Base-by-base conservation (phyloP, 2,113 vertebrate genomes). In the Gobius niger region DNA sequence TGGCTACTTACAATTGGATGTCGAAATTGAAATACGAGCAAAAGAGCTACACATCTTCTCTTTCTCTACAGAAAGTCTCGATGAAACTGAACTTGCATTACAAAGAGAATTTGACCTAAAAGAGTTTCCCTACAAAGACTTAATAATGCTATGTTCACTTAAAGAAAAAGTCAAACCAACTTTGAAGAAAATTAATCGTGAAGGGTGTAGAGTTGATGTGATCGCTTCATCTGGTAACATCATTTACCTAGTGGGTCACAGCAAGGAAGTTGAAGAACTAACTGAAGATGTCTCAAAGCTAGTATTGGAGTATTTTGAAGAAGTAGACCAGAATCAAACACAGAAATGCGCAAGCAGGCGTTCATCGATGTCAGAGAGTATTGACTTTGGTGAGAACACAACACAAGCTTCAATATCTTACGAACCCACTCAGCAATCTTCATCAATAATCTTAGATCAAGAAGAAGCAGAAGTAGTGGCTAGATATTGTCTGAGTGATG, bases 21-120 rank as follows among this genome's bases (percentile, higher is more conserved):
- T 84, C 34, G 75, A 87, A 65, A 9, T 81, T 19, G 86, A 87
- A 16, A 19, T 89, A 24, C 49, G 56, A 54, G 82, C 84, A 62
- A 75, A 68, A 6, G 65, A 81, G 63, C 16, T 90, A 0, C 40
- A 41, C 4, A 60, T 91, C 1, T 75, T 87, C 34, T 40, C 84
- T 0, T 63, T 85, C 1, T 83, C 53, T 9, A 13, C 54, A 7
- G 2, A 9, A 41, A 18, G 64, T 54, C 34, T 79, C 24, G 63
- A 90, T 15, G 62, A 81, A 0, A 19, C 46, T 2, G 68, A 61
- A 56, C 80, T 52, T 14, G 47, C 44, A 16, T 4, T 88, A 1
- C 13, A 72, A 5, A 15, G 44, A 7, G 42, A 67, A 0, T 85
- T 89, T 53, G 74, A 34, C 11, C 72, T 40, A 40, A 19, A 57